Conservation (phyloP, 2,797 vertebrate genomes). For the Momotus momota region DNA sequence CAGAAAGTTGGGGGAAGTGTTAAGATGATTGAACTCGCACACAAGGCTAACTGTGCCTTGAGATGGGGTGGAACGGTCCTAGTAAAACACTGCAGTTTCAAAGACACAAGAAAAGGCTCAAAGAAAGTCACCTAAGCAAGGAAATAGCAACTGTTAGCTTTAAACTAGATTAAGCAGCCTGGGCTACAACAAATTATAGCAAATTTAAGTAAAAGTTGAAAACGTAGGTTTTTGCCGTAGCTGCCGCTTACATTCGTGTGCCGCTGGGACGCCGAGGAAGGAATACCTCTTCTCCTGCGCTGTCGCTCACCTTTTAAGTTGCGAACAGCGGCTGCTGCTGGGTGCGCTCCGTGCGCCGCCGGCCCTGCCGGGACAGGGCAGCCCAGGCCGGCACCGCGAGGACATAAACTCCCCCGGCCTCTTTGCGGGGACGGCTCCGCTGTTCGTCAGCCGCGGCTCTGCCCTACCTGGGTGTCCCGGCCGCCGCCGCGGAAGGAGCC, state of each 20-base stretch:
- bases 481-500: neutral
- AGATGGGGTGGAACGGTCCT: neutral
- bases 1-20: neutral
- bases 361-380: too few relatives aligned
- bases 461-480: neutral
- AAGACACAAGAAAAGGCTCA: rapidly evolving
- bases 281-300: rapidly evolving
- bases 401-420: too few relatives aligned
- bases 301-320: rapidly evolving
- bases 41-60: neutral
- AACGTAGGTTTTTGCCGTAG: rapidly evolving
- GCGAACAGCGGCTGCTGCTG: rapidly evolving
- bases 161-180: neutral
- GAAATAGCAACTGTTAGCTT: neutral
- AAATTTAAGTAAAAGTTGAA: neutral
- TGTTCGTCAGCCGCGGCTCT: neutral
- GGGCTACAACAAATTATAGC: rapidly evolving
- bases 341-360: neutral
- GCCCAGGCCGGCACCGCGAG: neutral
- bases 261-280: rapidly evolving
- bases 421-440: neutral
- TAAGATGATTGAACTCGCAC: neutral
- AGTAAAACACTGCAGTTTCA: neutral
- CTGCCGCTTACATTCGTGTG: neutral
- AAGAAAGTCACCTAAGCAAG: neutral